Conservation (phyloP, 2,888 invertebrate genomes). For the Andrena hattorfiana region DNA sequence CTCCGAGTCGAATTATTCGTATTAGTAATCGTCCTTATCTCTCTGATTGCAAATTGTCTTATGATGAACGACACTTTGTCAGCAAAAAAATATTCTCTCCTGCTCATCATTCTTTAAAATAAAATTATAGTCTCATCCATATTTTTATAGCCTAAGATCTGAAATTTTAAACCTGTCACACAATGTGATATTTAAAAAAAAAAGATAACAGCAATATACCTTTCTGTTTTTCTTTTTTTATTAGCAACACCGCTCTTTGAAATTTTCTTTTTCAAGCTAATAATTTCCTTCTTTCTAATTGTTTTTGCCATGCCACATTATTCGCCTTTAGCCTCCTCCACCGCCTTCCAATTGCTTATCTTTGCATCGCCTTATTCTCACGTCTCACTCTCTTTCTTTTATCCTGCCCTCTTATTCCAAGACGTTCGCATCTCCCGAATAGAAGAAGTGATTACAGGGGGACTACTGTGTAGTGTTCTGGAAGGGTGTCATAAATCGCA, state of each 20-base stretch:
- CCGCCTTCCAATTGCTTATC: slow-evolving; percentile 47
- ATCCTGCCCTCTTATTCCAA: slow-evolving; percentile 32
- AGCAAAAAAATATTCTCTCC: too few species aligned
- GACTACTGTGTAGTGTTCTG: slow-evolving; percentile 51
- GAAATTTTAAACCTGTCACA: not conserved
- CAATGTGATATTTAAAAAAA: not conserved
- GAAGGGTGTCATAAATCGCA: slow-evolving; percentile 62
- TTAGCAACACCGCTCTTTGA: slow-evolving; percentile 12
- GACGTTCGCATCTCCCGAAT: slow-evolving; percentile 34
- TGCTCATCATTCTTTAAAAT: too few species aligned
- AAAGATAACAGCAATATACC: not conserved
- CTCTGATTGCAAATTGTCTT: too few species aligned
- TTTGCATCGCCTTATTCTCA: slow-evolving; percentile 35
- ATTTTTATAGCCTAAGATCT: not conserved
- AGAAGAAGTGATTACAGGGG: slow-evolving; percentile 59
- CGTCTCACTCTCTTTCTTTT: slow-evolving; percentile 8
- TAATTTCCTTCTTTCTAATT: slow-evolving; percentile 48
- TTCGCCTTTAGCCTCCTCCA: slow-evolving; percentile 16
- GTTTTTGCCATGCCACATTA: slow-evolving; percentile 19
- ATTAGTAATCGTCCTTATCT: too few species aligned
- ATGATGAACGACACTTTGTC: too few species aligned
- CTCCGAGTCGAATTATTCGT: too few species aligned
- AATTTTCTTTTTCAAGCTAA: slow-evolving; percentile 13
- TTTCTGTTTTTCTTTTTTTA: slow-evolving; percentile 28
- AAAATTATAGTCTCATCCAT: too few species aligned